Base-by-base conservation (phyloP, 2,797 vertebrate species). In the Neosalanx taihuensis region DNA sequence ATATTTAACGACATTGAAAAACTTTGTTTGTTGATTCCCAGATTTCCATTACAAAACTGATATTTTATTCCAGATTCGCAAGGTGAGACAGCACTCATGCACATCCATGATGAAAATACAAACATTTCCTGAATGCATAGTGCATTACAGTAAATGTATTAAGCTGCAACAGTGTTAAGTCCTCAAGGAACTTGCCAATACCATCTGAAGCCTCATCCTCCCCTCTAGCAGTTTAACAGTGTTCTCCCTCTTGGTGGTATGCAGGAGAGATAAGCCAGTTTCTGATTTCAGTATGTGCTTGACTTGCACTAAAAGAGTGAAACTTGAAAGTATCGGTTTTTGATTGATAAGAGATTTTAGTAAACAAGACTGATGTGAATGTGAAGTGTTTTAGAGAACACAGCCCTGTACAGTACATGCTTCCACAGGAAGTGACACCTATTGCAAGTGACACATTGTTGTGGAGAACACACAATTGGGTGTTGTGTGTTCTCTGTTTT, bases 271-370 rank as follows among this genome's bases (percentile, higher is more conserved):
- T 70, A 67, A 72, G 23, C 3, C 73, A n/a, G 61, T 23, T 30
- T 60, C 33, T 73, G 64, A 29, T 60, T 29, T 10, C 56, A 58
- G 9, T 12, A 60, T 30, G 20, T 26, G 5, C 17, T 29, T 46
- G 46, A 6, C 29, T 20, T 17, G 51, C 4, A 60, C 37, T 71
- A n/a, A 81, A 80, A 80, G 70, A 80, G 83, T 83, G 74, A 84
- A 85, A 85, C 85, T 84, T 66, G 83, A 80, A 81, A 71, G 61
- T 17, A 82, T 84, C 80, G 75, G n/a, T n/a, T 18, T 62, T 23
- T 17, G 18, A 31, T 12, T 59, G 58, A 23, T 12, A 59, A 3
- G 10, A 26, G 20, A 1, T 58, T 12, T 29, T 9, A 59, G n/a
- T 59, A 26, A 13, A 59, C 20, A 12, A 59, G 20, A 26, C 58